These are phyloP conservation scores for Spondyliosoma cantharus DNA, from an alignment of 2,797 vertebrate genomes.

Conservation along the genomic window DNA sequence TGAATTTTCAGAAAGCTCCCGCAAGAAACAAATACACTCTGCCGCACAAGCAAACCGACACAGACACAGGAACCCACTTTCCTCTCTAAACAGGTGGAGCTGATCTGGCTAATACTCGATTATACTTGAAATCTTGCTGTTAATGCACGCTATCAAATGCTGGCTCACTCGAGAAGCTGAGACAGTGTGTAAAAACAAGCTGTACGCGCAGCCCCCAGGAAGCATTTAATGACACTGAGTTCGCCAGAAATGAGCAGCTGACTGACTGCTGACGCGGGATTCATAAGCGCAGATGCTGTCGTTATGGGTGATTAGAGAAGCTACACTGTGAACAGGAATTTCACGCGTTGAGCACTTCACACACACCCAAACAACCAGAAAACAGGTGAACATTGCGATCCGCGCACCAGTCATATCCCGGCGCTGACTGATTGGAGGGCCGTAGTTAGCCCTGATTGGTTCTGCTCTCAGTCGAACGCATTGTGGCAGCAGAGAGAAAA, in stretches of 20 bases:
- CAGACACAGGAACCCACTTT: background rate
- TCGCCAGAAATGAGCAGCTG: slow-evolving; percentile 37
- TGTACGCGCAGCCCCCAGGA: background rate
- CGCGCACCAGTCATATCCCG: slow-evolving; percentile 52
- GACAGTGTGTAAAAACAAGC: background rate
- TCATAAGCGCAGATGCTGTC: slow-evolving; percentile 41
- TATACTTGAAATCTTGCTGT: background rate
- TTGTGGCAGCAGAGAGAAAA: slow-evolving; percentile 11
- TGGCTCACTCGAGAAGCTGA: background rate
- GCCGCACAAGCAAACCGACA: background rate
- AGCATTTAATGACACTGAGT: slow-evolving; percentile 8
- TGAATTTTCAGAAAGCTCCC: no score
- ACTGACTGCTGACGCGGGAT: slow-evolving; percentile 21
- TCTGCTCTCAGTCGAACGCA: slow-evolving; percentile 51
- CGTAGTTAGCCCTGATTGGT: slow-evolving; percentile 59
- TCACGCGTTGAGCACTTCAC: slow-evolving; percentile 22
- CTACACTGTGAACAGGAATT: slow-evolving; percentile 32
- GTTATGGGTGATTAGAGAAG: slow-evolving; percentile 49
- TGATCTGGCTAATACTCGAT: slow-evolving; percentile 1
- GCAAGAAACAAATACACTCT: background rate
- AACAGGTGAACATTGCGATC: slow-evolving; percentile 67
- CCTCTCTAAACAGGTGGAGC: background rate
- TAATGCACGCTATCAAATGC: slow-evolving; percentile 7
- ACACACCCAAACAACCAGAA: slow-evolving; percentile 26
- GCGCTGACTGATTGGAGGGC: slow-evolving; percentile 28